Percentiles rank a stretch among this genome's conserved stretches.
These are phyloP conservation scores for Drosophila erecta DNA, from an alignment of 1,140 invertebrate species.

Conservation along the genomic window DNA sequence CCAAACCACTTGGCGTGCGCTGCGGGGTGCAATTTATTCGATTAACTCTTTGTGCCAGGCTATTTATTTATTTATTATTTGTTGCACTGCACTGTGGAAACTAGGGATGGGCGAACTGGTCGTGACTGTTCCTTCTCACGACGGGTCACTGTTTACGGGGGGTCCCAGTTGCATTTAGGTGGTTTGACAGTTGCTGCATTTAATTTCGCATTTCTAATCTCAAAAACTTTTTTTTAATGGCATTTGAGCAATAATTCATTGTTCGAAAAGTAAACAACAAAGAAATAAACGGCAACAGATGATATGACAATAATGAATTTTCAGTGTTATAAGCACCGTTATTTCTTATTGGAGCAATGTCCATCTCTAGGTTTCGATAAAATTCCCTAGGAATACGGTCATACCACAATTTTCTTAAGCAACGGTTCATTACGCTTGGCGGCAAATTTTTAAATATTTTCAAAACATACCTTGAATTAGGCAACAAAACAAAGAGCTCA, in stretches of 20 bases:
- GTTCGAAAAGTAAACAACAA: too few species aligned
- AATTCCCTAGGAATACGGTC: background rate
- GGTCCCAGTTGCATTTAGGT: background rate
- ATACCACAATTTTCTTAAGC: background rate
- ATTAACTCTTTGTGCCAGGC: conserved; percentile 25
- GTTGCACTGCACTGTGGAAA: conserved; percentile 30
- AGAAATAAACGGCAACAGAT: too few species aligned
- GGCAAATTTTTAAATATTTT: background rate
- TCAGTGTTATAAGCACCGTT: background rate
- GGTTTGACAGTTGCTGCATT: too few species aligned
- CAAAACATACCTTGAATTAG: background rate
- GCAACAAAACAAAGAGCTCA: background rate
- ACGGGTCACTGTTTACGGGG: background rate
- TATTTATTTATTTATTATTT: conserved; percentile 52
- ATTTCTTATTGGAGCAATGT: background rate
- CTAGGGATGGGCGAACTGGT: conserved; percentile 11
- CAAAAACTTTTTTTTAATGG: too few species aligned
- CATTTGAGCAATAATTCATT: too few species aligned
- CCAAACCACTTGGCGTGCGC: conserved; percentile 29
- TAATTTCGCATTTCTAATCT: background rate
- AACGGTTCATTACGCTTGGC: conserved; percentile 20
- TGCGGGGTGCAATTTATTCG: conserved; percentile 58
- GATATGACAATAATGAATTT: too few species aligned
- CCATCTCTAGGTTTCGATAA: conserved; percentile 4
- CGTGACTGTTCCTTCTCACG: conserved; percentile 1